Evolutionary conservation across 2,113 vertebrate genomes (phyloP).

Genomic region (Lichenostomus cassidix): DNA sequence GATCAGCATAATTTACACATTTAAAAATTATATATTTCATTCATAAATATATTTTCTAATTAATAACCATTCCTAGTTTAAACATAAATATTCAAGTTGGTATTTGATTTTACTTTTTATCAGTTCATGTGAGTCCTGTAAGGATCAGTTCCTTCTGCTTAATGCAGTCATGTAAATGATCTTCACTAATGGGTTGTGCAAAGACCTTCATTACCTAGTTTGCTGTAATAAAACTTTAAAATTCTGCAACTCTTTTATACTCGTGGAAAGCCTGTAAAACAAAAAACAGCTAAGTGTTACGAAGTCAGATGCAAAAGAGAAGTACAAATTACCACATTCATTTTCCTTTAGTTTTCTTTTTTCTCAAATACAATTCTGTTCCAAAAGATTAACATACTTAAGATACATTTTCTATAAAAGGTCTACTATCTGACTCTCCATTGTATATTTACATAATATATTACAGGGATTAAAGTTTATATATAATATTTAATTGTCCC

Average conservation of each 20-base stretch:
- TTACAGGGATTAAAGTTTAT: neutral
- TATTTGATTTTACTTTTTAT: constrained; percentile 59
- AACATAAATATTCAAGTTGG: constrained; percentile 82
- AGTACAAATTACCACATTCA: neutral
- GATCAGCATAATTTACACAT: constrained; percentile 74
- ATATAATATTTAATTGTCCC: neutral
- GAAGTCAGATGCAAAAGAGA: neutral
- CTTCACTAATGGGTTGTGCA: constrained; percentile 21
- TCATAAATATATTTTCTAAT: constrained; percentile 77
- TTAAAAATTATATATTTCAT: constrained; percentile 73
- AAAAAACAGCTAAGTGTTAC: neutral
- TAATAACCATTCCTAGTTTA: constrained; percentile 59
- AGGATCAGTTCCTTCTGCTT: constrained; percentile 66
- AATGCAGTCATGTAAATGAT: constrained; percentile 51
- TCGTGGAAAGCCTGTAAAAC: constrained; percentile 87
- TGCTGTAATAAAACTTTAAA: constrained; percentile 88
- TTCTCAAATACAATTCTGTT: neutral
- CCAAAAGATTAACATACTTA: neutral
- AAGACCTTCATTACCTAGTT: constrained; percentile 86
- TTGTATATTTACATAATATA: neutral
- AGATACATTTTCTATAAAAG: neutral
- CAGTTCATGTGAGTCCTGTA: constrained; percentile 71
- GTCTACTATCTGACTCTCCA: neutral
- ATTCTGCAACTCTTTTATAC: constrained; percentile 89
- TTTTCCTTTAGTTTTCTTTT: neutral